Evolutionary conservation across 1,140 invertebrate species (phyloP), one percentile per base, ranked within the genome.

Genomic region (Listronotus bonariensis): DNA sequence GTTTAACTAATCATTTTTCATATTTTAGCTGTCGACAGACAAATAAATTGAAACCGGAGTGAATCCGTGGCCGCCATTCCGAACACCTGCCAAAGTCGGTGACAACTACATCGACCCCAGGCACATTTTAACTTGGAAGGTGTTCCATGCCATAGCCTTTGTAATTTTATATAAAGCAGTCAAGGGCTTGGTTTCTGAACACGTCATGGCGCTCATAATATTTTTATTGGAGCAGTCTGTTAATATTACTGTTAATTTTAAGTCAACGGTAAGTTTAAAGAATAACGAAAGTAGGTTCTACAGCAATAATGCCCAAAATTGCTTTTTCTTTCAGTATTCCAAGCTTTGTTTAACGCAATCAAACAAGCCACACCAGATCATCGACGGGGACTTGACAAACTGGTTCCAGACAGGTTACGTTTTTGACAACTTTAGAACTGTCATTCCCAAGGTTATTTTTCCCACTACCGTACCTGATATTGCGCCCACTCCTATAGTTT

Each of bases 201-300:
- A 95, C 77, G 85, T 94, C 58, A 84, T 96, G 67, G 91, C 93
- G 54, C 78, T 97, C 26, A 84, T 91, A 53, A 83, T 97, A 32
- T 96, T 94, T 78, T 83, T 98, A 42, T 80, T 97, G 26, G 92
- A 95, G 78, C 86, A 95, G 79, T 88, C 92, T 20, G 81, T 95
- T 15, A 84, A 88, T 46, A 55, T 66, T 20, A 66, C 64, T 14
- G 59, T 45, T 14, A 34, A 59, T 45, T 66, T 60, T 49, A 60
- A 66, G 32, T 56, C 20, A 4, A 59, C 64, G 15, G 64, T 66
- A 55, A 59, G 54, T 52, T 10, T 45, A 26, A 26, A 26, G 5
- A 26, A 26, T 5, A 26, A 26, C n/a, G 20, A 1, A 26, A 26
- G 20, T 52, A 11, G 7, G 3, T 55, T 6, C 18, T 55, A 8